phyloP scores from a whole-genome alignment of 2,888 invertebrate genomes.

The Cheilosia variabilis region DNA sequence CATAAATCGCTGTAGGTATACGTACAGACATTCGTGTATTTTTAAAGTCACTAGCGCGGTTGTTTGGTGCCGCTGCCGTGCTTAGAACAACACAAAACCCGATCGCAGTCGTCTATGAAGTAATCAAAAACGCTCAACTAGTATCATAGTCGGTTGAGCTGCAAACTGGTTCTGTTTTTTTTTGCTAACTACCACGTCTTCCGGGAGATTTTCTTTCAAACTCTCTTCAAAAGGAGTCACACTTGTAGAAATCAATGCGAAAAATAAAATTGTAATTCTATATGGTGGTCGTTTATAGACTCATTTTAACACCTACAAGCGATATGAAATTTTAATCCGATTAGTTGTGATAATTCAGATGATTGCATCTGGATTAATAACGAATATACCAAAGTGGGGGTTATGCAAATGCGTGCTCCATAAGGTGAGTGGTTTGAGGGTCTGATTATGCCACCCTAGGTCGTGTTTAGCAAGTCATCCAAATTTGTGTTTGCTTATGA shows the following conservation, averaged over 20 bases:
- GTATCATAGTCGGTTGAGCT: constrained; percentile 51
- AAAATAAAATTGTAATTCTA: constrained; percentile 47
- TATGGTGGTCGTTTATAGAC: constrained; percentile 51
- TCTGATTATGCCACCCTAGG: no score
- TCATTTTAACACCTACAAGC: constrained; percentile 59
- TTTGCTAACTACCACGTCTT: constrained; percentile 10
- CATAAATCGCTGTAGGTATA: background rate
- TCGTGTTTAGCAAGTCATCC: no score
- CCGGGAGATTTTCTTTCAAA: constrained; percentile 69
- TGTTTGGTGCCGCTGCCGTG: background rate
- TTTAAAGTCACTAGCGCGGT: background rate
- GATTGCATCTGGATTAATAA: constrained; percentile 24
- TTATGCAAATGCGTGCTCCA: no score
- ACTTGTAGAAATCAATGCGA: constrained; percentile 16
- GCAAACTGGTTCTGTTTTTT: constrained; percentile 45
- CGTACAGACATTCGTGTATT: background rate
- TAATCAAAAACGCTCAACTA: constrained; percentile 28
- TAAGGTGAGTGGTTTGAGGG: no score
- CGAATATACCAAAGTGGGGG: no score
- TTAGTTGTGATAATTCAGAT: constrained; percentile 46
- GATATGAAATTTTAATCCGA: constrained; percentile 53
- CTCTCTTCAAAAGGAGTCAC: constrained; percentile 14
- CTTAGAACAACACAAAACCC: background rate
- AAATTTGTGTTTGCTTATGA: no score
- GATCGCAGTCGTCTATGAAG: constrained; percentile 7